Evolutionary conservation across 2,888 invertebrate genomes (phyloP), one percentile per base, ranked within the genome.

Genomic region (Chaitophorus viminalis): DNA sequence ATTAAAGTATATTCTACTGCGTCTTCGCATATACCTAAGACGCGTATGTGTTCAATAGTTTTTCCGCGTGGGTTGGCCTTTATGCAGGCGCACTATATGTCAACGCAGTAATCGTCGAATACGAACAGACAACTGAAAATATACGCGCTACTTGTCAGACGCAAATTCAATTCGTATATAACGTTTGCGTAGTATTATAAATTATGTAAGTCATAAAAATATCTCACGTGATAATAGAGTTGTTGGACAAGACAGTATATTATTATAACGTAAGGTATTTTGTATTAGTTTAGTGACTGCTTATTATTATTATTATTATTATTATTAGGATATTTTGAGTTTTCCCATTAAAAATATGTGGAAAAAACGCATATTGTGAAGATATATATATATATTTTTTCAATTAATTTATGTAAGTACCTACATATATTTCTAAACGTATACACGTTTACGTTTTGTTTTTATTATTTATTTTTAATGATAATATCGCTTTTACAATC

Each of bases 91-190:
- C 18, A 31, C 79, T 52, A 31, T 52, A 8, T n/a, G n/a, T 52
- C 70, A 72, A 82, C 17, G 33, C n/a, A n/a, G 25, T 9, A 29
- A 11, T 29, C 31, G 17, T n/a, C 14, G 0, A 33, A 25, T 17
- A 39, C 29, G 17, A 70, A 52, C 70, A 39, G 29, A n/a, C 33
- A n/a, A 39, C 46, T 39, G 6, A 70, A 77, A 82, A 31, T 70
- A 52, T n/a, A n/a, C n/a, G n/a, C 6, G 70, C 31, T 33, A n/a
- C 33, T 46, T 33, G 17, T 82, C 82, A 29, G 52, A 6, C 33
- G 25, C 52, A 82, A 52, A 72, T 72, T 72, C 11, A 72, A 82
- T 82, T 82, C 31, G 8, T 72, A 82, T 72, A 82, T 29, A 54
- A 78, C 54, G 25, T 29, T 54, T 29, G 54, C 21, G 3, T 14